Evolutionary conservation across 2,113 vertebrate genomes (phyloP), one percentile per base, ranked within the genome.

Genomic region (Coptodon bakossiorum): DNA sequence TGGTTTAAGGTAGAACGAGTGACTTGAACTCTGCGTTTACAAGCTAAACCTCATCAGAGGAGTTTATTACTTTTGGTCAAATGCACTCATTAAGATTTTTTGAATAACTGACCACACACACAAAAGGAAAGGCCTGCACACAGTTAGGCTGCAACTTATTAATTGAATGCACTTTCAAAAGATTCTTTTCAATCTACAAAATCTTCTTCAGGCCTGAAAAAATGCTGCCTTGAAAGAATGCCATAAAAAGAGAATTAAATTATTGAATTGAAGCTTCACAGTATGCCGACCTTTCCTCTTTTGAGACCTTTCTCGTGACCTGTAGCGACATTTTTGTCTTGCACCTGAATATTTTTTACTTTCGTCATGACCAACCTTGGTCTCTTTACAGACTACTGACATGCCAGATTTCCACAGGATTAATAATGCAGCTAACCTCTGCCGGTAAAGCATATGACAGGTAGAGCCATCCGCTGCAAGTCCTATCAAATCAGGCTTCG

Each of bases 401-500:
- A 17, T 56, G 76, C 43, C 29, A 31, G 43, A 81, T 81, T 88
- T 91, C 71, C 29, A 27, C 59, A 29, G 61, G 78, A 90, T 87
- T 85, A 90, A 81, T 86, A 82, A 88, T 52, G 78, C 38, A 45
- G 56, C 83, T 76, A 87, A 83, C 82, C 71, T 63, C 73, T 45
- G 50, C 36, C 56, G n/a, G 52, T 48, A 34, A 61, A 66, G 87
- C 88, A 34, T 36, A 80, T 88, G 85, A 84, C 81, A 86, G 84
- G 83, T 85, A 53, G 61, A 83, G 84, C 45, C 81, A 29, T 40
- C 27, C 7, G 63, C 36, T n/a, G 17, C 53, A 82, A 73, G 63
- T 73, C 61, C 9, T 59, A 88, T 92, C 86, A 88, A 90, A 91
- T 89, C 57, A 86, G 59, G 34, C 84, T 85, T 68, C 6, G 27